Evolutionary conservation across 2,797 vertebrate species (phyloP), one percentile per base, ranked within the genome.

Genomic region (Acanthopagrus latus): DNA sequence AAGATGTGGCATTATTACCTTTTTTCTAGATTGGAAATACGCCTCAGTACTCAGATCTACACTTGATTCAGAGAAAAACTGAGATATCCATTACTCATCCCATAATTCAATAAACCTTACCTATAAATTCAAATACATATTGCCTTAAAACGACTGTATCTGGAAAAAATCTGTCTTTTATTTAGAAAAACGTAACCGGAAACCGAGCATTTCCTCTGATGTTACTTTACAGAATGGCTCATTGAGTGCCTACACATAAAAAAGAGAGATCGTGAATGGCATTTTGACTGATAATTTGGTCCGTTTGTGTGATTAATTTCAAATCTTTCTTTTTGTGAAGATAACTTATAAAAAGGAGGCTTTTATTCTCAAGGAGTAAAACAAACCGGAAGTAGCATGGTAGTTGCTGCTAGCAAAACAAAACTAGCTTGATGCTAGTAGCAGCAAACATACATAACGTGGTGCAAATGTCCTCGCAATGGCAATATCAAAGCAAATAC

Each of bases 301-400:
- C 1, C 8, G 4, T 14, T n/a, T 23, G 46, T 62, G 11, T 48
- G 7, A 23, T 10, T 0, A 2, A 43, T 38, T 12, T 0, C 21
- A 13, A 4, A 1, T 46, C 51, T 51, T 43, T 38, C 51, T 51
- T 43, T 16, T 20, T n/a, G 29, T 33, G 3, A 7, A 41, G 14
- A 20, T 12, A 9, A 44, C 3, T 21, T 38, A n/a, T 62, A 2
- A 64, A 63, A 21, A 23, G 1, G 0, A n/a, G 1, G 33, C 72
- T 83, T 80, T 85, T 79, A 81, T 72, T 83, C 1, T 76, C 3
- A 56, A 58, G 7, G 46, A 21, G 2, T 1, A 4, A 1, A 57
- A 4, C 0, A 57, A 5, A 3, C 69, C 74, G 74, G 85, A 87
- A 78, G 74, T 74, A 1, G 0, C 0, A 4, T 11, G 3, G 1